These are phyloP conservation scores for Labroides dimidiatus DNA, from an alignment of 2,797 vertebrate species.

Conservation along the genomic window DNA sequence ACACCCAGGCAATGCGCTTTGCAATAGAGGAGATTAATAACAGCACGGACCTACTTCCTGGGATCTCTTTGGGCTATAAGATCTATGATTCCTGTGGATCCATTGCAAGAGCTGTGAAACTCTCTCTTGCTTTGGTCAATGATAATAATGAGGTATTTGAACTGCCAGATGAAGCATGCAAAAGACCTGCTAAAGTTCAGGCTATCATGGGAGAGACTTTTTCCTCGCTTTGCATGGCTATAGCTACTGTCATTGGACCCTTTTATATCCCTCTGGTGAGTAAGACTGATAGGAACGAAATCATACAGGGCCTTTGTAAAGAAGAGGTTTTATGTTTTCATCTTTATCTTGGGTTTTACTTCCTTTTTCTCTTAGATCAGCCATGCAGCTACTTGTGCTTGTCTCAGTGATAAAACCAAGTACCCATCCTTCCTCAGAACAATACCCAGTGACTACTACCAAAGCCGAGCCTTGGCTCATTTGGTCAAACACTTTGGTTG, in stretches of 20 bases:
- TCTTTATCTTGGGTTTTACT: neutral
- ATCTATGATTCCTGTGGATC: conserved; percentile 74
- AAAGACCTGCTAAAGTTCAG: conserved; percentile 64
- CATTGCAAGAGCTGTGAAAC: conserved; percentile 58
- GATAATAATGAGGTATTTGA: conserved; percentile 40
- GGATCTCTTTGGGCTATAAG: conserved; percentile 72
- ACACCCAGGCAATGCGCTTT: conserved; percentile 75
- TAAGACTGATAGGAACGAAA: neutral
- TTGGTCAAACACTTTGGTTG: conserved; percentile 78
- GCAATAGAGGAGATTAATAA: conserved; percentile 80
- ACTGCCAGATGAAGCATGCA: conserved; percentile 38
- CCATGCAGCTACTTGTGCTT: conserved; percentile 78
- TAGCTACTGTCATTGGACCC: conserved; percentile 72
- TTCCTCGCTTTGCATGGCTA: conserved; percentile 74
- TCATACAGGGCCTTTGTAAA: too few species aligned
- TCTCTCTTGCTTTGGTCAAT: conserved; percentile 68
- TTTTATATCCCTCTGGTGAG: conserved; percentile 75
- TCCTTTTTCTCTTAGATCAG: conserved; percentile 62
- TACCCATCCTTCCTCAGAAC: conserved; percentile 79
- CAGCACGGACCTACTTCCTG: conserved; percentile 71
- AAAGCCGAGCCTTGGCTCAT: conserved; percentile 77
- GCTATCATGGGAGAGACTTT: conserved; percentile 76
- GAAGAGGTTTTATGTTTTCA: too few species aligned
- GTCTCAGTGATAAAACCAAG: conserved; percentile 74
- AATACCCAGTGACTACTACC: conserved; percentile 77